These are phyloP conservation scores for Stegana nigrithorax DNA, from an alignment of 2,888 invertebrate species.

Conservation along the genomic window DNA sequence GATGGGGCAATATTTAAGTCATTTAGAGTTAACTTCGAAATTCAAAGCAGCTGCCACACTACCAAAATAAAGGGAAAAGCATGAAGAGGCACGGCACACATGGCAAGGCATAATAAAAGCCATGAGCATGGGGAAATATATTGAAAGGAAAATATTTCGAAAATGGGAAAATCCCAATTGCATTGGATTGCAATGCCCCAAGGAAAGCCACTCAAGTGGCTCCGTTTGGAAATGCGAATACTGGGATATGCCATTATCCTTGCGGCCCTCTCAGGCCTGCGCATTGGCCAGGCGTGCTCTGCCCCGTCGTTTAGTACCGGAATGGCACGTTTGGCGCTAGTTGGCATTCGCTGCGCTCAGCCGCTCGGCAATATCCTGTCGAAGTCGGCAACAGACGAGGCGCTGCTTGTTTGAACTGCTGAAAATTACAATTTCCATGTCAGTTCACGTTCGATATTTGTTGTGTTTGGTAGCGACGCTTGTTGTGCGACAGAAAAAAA, in stretches of 20 bases:
- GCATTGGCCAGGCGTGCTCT: neutral
- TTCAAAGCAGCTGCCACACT: too few relatives aligned
- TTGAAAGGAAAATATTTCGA: neutral
- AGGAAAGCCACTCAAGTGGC: neutral
- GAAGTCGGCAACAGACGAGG: slow-evolving; percentile 23
- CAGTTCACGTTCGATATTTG: slow-evolving; percentile 69
- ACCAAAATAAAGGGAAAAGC: too few relatives aligned
- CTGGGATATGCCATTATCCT: neutral
- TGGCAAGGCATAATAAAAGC: too few relatives aligned
- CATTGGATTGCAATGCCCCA: too few relatives aligned
- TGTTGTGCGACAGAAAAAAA: too few relatives aligned
- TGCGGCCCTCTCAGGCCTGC: neutral
- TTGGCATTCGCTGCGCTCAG: neutral
- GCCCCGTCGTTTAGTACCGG: neutral
- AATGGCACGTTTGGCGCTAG: slow-evolving; percentile 28
- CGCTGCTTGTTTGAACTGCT: slow-evolving; percentile 39
- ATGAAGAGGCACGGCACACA: too few relatives aligned
- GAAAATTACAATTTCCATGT: slow-evolving; percentile 47
- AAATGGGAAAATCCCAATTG: neutral
- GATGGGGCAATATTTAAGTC: slow-evolving; percentile 28
- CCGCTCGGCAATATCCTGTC: slow-evolving; percentile 2
- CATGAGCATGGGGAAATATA: too few relatives aligned
- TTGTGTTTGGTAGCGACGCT: slow-evolving; percentile 65
- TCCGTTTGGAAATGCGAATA: neutral
- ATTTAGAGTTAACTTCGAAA: too few relatives aligned